Evolutionary conservation across 1,140 invertebrate genomes (phyloP).

Genomic region (Drosophila teissieri): DNA sequence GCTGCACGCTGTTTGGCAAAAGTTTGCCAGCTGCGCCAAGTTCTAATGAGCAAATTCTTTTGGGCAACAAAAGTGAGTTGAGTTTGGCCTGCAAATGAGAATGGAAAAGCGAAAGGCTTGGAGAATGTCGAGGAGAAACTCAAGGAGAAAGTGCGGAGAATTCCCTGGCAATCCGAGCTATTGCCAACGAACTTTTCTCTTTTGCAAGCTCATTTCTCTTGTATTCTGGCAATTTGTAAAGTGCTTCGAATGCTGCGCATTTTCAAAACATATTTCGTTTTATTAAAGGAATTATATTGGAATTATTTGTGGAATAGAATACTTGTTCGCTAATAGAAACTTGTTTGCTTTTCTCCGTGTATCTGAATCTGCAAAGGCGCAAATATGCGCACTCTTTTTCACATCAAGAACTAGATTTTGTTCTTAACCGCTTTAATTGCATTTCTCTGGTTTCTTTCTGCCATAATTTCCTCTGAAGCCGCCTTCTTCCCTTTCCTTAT

Average conservation of each 20-base stretch:
- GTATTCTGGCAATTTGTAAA: conserved; percentile 27
- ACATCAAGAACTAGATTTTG: background rate
- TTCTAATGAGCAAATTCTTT: conserved; percentile 64
- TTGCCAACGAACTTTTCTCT: conserved; percentile 26
- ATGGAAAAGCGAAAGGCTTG: conserved; percentile 1
- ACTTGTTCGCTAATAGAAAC: background rate
- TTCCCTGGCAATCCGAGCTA: conserved; percentile 14
- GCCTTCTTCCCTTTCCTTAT: no score
- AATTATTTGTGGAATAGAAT: background rate
- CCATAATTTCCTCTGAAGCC: no score
- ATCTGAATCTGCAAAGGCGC: background rate
- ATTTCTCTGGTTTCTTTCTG: conserved; percentile 10
- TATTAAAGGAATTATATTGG: no score
- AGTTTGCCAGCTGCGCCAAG: conserved; percentile 54
- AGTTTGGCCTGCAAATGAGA: conserved; percentile 5
- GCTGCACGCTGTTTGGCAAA: conserved; percentile 45
- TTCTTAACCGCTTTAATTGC: conserved; percentile 12
- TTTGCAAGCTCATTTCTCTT: background rate
- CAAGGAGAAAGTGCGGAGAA: background rate
- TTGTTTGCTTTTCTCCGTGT: background rate
- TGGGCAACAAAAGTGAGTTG: conserved; percentile 49
- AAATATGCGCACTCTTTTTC: background rate
- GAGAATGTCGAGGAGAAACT: background rate
- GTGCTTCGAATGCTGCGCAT: background rate
- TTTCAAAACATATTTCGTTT: no score